Evolutionary conservation across 1,140 invertebrate genomes (phyloP), one percentile per base, ranked within the genome.

Genomic region (Drosophila insularis): DNA sequence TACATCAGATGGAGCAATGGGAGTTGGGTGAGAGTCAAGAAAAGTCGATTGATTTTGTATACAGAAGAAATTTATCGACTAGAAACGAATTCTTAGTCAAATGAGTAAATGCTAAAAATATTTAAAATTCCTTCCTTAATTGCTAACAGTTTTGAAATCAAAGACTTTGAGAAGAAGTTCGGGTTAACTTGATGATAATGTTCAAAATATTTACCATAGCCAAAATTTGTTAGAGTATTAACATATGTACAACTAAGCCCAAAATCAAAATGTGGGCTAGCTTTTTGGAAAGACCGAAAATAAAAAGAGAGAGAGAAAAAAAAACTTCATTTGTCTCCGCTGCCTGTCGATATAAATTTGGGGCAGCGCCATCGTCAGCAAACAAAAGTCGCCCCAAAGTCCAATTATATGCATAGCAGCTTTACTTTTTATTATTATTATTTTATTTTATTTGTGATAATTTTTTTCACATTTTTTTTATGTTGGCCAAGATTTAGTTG

Each of bases 251-350:
- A 50, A 50, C 43, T 21, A 50, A 50, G 43, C 43, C 43, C 43
- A 8, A 50, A 50, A 50, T 50, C 43, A 50, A 50, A 50, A n/a
- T n/a, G 43, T 50, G 43, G 43, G 43, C 43, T 46, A 46, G 17
- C 43, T 46, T 46, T 46, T 46, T 46, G 43, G 68, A 19, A 37
- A 71, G 23, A 71, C 43, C 50, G 21, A 63, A n/a, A 63, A 63
- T n/a, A 43, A 53, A 65, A 35, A 70, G 37, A 5, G 5, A 27
- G 27, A 27, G 43, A 23, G 17, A 37, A 21, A 21, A 50, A 72
- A 72, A 72, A 73, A 73, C 71, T 73, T 73, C 54, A 73, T 73
- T 73, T 73, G 71, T 73, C 71, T 73, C 70, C 70, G 71, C 72
- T 68, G 32, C n/a, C 50, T 23, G 23, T 35, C 17, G 19, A 72